Conservation (phyloP, 2,113 vertebrate species). For the Probosciger aterrimus region DNA sequence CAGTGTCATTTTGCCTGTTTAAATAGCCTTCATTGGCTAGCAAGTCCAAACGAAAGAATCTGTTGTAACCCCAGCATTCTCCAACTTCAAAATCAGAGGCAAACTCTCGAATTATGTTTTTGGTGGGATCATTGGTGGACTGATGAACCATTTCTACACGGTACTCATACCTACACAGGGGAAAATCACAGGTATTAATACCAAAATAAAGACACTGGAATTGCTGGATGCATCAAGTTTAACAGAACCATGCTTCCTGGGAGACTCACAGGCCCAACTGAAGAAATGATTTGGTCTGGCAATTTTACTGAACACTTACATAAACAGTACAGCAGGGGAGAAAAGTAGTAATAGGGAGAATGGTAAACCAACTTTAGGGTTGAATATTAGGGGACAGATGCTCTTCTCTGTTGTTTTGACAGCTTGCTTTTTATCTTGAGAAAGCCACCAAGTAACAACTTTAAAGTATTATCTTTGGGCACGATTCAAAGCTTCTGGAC, state of each 20-base stretch:
- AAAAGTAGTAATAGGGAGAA: background rate
- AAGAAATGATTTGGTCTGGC: background rate
- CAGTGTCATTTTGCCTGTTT: constrained; percentile 93
- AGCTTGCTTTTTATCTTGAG: background rate
- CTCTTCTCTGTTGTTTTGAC: background rate
- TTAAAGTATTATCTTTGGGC: background rate
- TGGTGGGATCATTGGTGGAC: constrained; percentile 92
- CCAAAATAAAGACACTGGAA: background rate
- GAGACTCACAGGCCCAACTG: background rate
- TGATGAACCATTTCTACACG: constrained; percentile 99
- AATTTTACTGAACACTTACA: background rate
- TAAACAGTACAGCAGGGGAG: background rate
- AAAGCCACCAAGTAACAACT: background rate
- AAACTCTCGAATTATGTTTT: constrained; percentile 98
- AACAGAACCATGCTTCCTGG: background rate
- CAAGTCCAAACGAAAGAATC: constrained; percentile 95
- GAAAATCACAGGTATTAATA: background rate
- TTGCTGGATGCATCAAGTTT: background rate
- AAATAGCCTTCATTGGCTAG: constrained; percentile 96
- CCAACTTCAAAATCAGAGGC: constrained; percentile 98
- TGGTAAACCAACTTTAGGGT: background rate
- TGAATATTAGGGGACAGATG: background rate
- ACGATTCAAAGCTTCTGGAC: background rate
- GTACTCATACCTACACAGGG: constrained; percentile 89
- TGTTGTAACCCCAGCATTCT: constrained; percentile 98